These are phyloP conservation scores for Manis crassicaudata DNA, from an alignment of 2,797 vertebrate species.

Conservation along the genomic window DNA sequence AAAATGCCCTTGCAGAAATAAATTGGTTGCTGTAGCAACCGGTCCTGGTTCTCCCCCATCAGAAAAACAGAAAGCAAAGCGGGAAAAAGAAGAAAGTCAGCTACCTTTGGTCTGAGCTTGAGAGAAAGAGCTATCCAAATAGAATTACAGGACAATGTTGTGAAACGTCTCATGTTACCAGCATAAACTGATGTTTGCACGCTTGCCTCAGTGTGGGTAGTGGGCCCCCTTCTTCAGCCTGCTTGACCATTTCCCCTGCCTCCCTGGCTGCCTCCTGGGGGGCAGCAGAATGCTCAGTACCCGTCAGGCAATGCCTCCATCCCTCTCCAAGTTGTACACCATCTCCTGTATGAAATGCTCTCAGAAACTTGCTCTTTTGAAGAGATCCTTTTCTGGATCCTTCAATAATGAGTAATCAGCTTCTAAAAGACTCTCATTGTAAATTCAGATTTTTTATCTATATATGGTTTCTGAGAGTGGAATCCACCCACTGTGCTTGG, in stretches of 20 bases:
- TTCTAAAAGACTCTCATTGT: background rate
- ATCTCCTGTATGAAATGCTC: background rate
- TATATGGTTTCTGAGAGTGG: slow-evolving; percentile 28
- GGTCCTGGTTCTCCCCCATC: slow-evolving; percentile 43
- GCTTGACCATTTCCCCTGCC: rapidly evolving
- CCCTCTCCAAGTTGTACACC: background rate
- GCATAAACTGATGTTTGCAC: background rate
- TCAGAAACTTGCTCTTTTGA: background rate
- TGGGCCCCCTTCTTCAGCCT: background rate
- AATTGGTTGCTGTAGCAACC: slow-evolving; percentile 77
- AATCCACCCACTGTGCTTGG: slow-evolving; percentile 45
- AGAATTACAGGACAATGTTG: background rate
- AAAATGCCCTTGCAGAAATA: slow-evolving; percentile 70
- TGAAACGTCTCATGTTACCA: background rate
- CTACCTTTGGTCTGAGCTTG: background rate
- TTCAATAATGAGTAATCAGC: background rate
- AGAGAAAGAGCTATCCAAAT: background rate
- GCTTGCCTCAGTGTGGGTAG: background rate
- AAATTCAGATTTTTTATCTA: slow-evolving; percentile 40
- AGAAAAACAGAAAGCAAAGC: slow-evolving; percentile 42
- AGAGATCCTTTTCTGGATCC: background rate
- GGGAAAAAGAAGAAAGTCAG: background rate
- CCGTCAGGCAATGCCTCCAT: background rate
- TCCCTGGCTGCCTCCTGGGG: background rate
- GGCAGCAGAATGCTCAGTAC: background rate